These are phyloP conservation scores for Tadarida brasiliensis DNA, from an alignment of 2,797 vertebrate genomes.

Conservation along the genomic window DNA sequence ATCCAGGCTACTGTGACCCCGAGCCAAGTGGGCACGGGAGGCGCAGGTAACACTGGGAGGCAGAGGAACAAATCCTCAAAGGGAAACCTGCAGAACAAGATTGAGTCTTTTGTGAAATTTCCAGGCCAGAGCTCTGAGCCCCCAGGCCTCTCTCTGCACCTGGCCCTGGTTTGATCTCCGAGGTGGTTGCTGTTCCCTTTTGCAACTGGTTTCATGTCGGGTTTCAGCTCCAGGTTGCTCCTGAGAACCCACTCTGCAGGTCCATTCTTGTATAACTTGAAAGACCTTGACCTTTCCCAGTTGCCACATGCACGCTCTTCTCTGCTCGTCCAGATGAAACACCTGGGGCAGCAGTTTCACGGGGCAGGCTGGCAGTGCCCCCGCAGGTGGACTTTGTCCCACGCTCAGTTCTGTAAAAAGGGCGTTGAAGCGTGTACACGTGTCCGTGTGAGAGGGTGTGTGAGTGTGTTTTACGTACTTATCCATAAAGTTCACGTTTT, in stretches of 20 bases:
- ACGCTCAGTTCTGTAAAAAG: neutral
- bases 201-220: constrained; percentile 74
- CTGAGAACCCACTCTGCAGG: constrained; percentile 27
- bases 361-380: neutral
- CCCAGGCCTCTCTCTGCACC: constrained; percentile 84
- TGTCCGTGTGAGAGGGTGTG: accelerated
- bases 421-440: neutral
- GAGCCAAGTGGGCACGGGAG: constrained; percentile 36
- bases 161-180: constrained; percentile 86
- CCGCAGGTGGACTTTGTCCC: neutral
- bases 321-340: neutral
- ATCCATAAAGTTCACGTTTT: neutral
- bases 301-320: neutral
- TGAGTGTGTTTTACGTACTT: neutral
- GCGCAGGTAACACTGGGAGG: neutral
- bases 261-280: neutral
- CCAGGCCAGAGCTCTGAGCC: constrained; percentile 89
- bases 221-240: neutral
- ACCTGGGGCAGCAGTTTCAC: neutral
- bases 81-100: constrained; percentile 91
- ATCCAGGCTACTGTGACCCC: neutral
- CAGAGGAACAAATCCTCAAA: constrained; percentile 4
- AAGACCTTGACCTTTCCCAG: constrained; percentile 37
- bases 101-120: constrained; percentile 93
- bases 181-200: constrained; percentile 86